Evolutionary conservation across 1,140 invertebrate species (phyloP).

Genomic region (Nephila pilipes): DNA sequence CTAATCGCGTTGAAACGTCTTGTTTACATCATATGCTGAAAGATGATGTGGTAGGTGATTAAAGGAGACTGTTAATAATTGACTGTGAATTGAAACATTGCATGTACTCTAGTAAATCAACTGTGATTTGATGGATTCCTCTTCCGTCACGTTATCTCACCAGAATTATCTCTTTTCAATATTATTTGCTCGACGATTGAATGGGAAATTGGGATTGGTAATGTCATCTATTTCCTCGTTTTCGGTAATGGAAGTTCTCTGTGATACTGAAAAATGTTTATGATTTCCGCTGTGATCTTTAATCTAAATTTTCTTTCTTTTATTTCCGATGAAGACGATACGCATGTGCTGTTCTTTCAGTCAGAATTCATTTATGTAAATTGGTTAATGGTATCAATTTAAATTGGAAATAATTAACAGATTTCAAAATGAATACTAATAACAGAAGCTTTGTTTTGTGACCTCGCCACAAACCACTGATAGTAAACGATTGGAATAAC

Average conservation of each 20-base stretch:
- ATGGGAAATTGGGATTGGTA: constrained; percentile 14
- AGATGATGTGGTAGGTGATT: constrained; percentile 24
- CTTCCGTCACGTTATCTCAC: constrained; percentile 38
- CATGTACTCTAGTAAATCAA: constrained; percentile 41
- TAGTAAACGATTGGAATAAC: no score
- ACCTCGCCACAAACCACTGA: no score
- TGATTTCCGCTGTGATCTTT: neutral
- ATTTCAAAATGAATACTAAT: no score
- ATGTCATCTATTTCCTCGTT: constrained; percentile 7
- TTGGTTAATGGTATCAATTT: no score
- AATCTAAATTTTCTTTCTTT: neutral
- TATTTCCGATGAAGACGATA: neutral
- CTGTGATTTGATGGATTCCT: constrained; percentile 21
- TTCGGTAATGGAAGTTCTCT: neutral
- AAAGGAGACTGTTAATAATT: constrained; percentile 40
- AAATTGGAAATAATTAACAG: no score
- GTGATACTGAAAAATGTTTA: constrained; percentile 1
- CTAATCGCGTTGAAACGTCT: neutral
- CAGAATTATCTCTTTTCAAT: constrained; percentile 23
- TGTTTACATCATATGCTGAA: constrained; percentile 5
- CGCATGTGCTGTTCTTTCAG: neutral
- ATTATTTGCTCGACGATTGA: constrained; percentile 22
- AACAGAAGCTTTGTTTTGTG: no score
- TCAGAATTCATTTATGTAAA: no score
- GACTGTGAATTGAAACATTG: constrained; percentile 20